A percentile compares a stretch with the other conserved stretches of the same genome.
phyloP scores from a whole-genome alignment of 2,888 invertebrate genomes.

The Diaperis boleti region DNA sequence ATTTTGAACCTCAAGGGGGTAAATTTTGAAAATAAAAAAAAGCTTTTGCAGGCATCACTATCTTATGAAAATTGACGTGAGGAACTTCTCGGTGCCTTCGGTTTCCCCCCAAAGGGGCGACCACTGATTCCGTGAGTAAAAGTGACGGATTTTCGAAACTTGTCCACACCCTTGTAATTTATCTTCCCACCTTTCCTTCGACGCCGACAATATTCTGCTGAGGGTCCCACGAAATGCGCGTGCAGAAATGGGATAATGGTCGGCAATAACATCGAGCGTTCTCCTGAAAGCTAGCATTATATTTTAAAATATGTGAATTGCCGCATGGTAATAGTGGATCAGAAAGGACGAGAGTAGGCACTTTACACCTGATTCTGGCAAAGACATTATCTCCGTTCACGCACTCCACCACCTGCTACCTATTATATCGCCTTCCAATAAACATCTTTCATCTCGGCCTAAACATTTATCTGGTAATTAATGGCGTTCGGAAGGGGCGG shows the following conservation, averaged over 20 bases:
- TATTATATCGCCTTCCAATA: slow-evolving; percentile 38
- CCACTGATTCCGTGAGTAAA: too few species aligned
- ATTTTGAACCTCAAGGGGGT: too few species aligned
- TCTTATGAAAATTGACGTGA: too few species aligned
- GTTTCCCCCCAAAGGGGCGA: too few species aligned
- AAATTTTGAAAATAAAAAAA: too few species aligned
- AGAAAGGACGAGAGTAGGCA: slow-evolving; percentile 17
- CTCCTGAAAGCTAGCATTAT: slow-evolving; percentile 27
- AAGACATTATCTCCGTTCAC: slow-evolving; percentile 22
- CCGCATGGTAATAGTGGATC: slow-evolving; percentile 15
- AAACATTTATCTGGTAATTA: slow-evolving; percentile 15
- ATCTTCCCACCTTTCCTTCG: neutral
- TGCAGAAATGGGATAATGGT: slow-evolving; percentile 27
- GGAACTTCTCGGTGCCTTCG: too few species aligned
- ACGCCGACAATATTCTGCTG: neutral
- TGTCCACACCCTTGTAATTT: neutral
- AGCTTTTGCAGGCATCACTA: too few species aligned
- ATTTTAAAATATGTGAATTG: slow-evolving; percentile 39
- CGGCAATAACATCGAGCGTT: slow-evolving; percentile 27
- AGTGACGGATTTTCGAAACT: too few species aligned
- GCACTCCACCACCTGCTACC: slow-evolving; percentile 35
- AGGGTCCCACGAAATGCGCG: slow-evolving; percentile 15
- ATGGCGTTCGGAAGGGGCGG: neutral
- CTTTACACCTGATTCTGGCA: slow-evolving; percentile 38
- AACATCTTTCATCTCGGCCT: slow-evolving; percentile 26